Evolutionary conservation across 1,140 invertebrate species (phyloP), one percentile per base, ranked within the genome.

Genomic region (Drosophila insularis): DNA sequence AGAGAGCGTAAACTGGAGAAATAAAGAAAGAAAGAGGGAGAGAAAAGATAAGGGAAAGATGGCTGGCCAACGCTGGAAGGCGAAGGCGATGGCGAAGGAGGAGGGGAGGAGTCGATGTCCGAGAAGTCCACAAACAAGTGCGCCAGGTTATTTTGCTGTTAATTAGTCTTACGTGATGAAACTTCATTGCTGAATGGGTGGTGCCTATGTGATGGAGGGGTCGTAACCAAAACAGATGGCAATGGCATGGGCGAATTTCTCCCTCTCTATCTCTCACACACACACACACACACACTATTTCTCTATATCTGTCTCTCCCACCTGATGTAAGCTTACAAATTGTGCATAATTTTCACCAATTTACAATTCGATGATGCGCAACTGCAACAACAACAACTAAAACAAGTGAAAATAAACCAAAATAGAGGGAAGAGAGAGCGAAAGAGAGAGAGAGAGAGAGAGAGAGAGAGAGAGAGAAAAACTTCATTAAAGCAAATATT

Each of bases 121-220:
- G 63, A 74, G 73, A 69, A 73, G 63, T 70, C 66, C 61, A 75
- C 80, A 82, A 84, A 84, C 81, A 85, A 86, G 82, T 86, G 82
- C 75, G 71, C 82, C 65, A 76, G 82, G 79, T 87, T 87, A 87
- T 87, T 86, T 87, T 68, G 80, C 82, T 76, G 82, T 86, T 86
- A 86, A 86, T 86, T 87, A 86, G 82, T 86, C 72, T 76, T 87
- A 82, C 84, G 82, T 86, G 82, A 86, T 86, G 82, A 87, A 79
- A 87, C 69, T 71, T 66, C 72, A 72, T 68, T 62, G 78, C 56
- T 19, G 69, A 50, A 76, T 81, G 82, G 82, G 82, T 69, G 82
- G 82, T 86, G 69, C 81, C 81, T 74, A 68, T 53, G 62, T 58
- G 62, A 66, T 60, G 63, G 68, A 74, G 67, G 43, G 17, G 43